Evolutionary conservation across 2,113 vertebrate genomes (phyloP).

Genomic region (Festucalex cinctus): DNA sequence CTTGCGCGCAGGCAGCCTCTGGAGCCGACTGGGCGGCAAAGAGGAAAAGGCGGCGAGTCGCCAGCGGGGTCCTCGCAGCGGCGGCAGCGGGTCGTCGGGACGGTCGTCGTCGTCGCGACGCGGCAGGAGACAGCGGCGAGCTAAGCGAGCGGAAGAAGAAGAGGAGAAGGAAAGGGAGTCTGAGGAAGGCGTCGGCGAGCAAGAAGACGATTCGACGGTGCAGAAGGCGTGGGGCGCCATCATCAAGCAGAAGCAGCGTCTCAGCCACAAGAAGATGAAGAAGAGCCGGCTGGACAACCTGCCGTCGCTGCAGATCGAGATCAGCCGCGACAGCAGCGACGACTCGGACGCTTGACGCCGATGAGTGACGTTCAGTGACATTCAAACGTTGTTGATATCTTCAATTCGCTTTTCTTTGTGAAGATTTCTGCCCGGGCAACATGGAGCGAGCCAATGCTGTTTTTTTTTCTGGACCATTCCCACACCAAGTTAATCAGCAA

Average conservation of each 20-base stretch:
- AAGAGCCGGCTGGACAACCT: conserved; percentile 94
- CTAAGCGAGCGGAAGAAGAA: conserved; percentile 9
- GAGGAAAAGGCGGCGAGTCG: conserved; percentile 54
- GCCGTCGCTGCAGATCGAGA: conserved; percentile 95
- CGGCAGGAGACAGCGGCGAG: background rate
- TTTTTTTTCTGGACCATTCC: background rate
- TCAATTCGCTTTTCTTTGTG: background rate
- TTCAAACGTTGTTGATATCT: conserved; percentile 3
- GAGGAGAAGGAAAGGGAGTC: no score
- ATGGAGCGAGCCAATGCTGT: background rate
- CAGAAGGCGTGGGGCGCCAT: conserved; percentile 94
- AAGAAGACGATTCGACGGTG: conserved; percentile 90
- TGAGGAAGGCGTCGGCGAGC: no score
- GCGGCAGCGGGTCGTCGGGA: conserved; percentile 7
- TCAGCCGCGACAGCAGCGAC: conserved; percentile 94
- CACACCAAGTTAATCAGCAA: background rate
- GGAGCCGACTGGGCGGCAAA: conserved; percentile 89
- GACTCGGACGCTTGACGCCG: conserved; percentile 92
- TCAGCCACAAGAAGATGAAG: conserved; percentile 81
- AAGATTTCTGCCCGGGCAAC: conserved; percentile 2
- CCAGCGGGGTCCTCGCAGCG: conserved; percentile 6
- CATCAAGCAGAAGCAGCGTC: conserved; percentile 88
- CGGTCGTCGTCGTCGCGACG: conserved; percentile 25
- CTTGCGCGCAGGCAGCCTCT: conserved; percentile 77
- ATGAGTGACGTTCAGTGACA: no score